These are phyloP conservation scores for Taenioides sp. DNA, from an alignment of 2,797 vertebrate species.

Conservation along the genomic window DNA sequence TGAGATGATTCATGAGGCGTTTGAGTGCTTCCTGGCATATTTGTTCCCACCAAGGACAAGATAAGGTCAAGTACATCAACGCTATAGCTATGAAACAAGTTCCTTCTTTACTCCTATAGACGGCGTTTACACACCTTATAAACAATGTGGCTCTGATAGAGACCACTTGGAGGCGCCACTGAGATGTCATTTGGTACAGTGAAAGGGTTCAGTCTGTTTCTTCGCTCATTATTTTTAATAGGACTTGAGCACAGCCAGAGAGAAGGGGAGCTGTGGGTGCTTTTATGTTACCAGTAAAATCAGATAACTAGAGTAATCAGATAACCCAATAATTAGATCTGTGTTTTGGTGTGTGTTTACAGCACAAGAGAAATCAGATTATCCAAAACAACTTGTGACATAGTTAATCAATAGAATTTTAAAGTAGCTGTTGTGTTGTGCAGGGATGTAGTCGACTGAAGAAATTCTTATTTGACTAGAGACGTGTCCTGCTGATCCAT, in stretches of 20 bases:
- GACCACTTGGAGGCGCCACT: conserved; percentile 62
- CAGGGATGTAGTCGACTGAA: too few species aligned
- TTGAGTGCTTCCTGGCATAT: conserved; percentile 23
- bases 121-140: not conserved
- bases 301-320: too few species aligned
- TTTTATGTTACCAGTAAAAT: too few species aligned
- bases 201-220: not conserved
- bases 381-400: too few species aligned
- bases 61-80: conserved; percentile 24
- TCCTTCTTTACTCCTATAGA: not conserved
- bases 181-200: conserved; percentile 10
- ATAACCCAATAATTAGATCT: too few species aligned
- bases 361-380: too few species aligned
- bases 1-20: conserved; percentile 36
- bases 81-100: not conserved
- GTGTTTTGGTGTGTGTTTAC: too few species aligned
- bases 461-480: too few species aligned
- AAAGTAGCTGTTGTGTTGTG: too few species aligned
- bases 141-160: conserved; percentile 13
- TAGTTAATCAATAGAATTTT: too few species aligned
- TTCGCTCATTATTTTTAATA: conserved; percentile 8
- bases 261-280: too few species aligned
- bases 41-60: conserved; percentile 25
- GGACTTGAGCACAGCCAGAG: not conserved
- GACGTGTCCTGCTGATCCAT: too few species aligned